phyloP scores from a whole-genome alignment of 2,113 vertebrate species.

The Saccopteryx leptura region DNA sequence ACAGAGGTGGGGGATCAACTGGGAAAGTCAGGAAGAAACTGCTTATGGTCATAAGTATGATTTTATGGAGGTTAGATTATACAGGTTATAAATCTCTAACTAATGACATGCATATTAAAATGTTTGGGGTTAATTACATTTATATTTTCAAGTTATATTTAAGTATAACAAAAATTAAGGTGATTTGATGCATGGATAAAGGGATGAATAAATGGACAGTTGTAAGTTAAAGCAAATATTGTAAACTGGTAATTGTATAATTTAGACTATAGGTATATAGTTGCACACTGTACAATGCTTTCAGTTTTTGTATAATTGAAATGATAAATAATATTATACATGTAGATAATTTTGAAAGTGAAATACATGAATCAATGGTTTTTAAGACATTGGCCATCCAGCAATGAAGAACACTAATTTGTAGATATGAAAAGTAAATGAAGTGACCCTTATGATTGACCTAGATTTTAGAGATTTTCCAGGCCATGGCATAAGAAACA shows the following conservation, averaged over 20 bases:
- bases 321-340: constrained; percentile 47
- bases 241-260: neutral
- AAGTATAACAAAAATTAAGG: neutral
- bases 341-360: constrained; percentile 26
- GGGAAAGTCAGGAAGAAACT: neutral
- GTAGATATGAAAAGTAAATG: constrained; percentile 16
- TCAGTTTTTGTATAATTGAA: neutral
- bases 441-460: neutral
- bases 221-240: neutral
- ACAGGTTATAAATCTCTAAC: neutral
- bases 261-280: neutral
- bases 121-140: neutral
- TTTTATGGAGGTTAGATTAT: neutral
- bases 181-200: neutral
- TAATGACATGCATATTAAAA: neutral
- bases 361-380: neutral
- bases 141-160: constrained; percentile 17
- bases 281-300: neutral
- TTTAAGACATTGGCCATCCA: neutral
- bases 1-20: neutral
- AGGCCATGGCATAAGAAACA: neutral
- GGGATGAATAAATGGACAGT: neutral
- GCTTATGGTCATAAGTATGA: neutral
- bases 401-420: neutral
- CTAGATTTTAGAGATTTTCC: neutral